Conservation (phyloP, 2,113 vertebrate species). For the Perca schrenkii region DNA sequence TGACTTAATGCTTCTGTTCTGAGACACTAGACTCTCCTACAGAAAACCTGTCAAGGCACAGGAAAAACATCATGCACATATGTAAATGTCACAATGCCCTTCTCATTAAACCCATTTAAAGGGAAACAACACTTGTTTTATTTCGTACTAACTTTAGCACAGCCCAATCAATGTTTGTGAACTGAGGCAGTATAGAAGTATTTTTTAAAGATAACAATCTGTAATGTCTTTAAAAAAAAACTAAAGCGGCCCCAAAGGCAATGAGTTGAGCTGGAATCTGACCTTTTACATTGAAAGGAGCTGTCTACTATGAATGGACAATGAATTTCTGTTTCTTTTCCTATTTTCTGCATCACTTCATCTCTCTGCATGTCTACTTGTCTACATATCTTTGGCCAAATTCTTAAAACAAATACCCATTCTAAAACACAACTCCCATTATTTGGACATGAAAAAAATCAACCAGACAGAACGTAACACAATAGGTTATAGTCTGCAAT, state of each 20-base stretch:
- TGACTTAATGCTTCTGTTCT: conserved; percentile 4
- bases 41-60: conserved; percentile 8
- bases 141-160: conserved; percentile 7
- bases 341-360: conserved; percentile 3
- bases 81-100: not conserved
- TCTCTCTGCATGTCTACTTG: not conserved
- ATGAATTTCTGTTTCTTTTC: not conserved
- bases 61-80: not conserved
- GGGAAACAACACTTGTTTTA: not conserved
- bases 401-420: not conserved
- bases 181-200: not conserved
- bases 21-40: not conserved
- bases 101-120: not conserved
- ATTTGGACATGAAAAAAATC: not conserved
- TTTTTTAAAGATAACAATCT: conserved; percentile 27
- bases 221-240: conserved; percentile 14
- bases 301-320: not conserved
- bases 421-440: conserved; percentile 5
- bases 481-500: conserved; percentile 1
- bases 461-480: conserved; percentile 8
- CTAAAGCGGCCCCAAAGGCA: not conserved
- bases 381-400: not conserved
- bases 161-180: not conserved
- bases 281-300: conserved; percentile 25
- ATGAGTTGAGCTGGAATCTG: not conserved